Percentiles rank a stretch among this genome's conserved stretches.
phyloP scores from a whole-genome alignment of 2,888 invertebrate genomes.

The Eristalis arbustorum region DNA sequence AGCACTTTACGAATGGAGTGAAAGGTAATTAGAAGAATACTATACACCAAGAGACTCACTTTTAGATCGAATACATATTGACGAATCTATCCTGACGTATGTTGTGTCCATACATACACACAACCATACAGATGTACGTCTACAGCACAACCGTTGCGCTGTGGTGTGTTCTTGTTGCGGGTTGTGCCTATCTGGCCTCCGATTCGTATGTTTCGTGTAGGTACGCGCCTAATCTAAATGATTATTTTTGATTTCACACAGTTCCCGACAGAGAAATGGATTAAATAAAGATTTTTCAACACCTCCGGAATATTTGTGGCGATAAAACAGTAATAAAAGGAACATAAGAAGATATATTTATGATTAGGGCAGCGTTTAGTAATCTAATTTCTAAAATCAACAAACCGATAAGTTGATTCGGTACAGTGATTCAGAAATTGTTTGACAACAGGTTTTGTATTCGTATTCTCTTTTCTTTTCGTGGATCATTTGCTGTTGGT shows the following conservation, averaged over 20 bases:
- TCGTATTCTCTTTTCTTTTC: not conserved
- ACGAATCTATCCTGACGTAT: no score
- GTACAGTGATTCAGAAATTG: conserved; percentile 33
- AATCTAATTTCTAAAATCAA: conserved; percentile 44
- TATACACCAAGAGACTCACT: no score
- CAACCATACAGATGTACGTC: no score
- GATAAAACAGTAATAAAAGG: conserved; percentile 42
- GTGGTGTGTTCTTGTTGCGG: not conserved
- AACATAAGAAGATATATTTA: conserved; percentile 46
- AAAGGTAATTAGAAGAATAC: no score
- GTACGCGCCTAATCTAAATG: conserved; percentile 46
- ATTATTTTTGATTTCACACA: conserved; percentile 18
- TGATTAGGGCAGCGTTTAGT: conserved; percentile 39
- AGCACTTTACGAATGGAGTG: no score
- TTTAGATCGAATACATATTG: no score
- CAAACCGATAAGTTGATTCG: conserved; percentile 25
- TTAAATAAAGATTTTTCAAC: conserved; percentile 41
- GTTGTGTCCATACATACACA: no score
- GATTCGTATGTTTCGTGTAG: conserved; percentile 5
- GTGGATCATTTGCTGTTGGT: not conserved
- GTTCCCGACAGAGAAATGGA: conserved; percentile 12
- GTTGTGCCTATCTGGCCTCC: not conserved
- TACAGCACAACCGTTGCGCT: not conserved
- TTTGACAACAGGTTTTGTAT: not conserved
- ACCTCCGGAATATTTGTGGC: conserved; percentile 15